Evolutionary conservation across 1,140 invertebrate genomes (phyloP).

Genomic region (Anoplolepis gracilipes): DNA sequence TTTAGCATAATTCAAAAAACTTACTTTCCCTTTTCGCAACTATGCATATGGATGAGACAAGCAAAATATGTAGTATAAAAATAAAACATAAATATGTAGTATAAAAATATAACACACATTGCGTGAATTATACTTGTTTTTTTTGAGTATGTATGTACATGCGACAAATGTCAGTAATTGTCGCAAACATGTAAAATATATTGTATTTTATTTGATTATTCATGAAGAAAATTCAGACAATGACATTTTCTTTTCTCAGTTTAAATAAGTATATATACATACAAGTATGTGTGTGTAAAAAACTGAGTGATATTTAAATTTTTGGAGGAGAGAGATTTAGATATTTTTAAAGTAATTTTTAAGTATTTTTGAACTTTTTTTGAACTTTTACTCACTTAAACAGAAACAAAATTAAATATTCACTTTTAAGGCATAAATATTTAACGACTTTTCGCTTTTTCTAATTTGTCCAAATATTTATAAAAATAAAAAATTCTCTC

Average conservation of each 20-base stretch:
- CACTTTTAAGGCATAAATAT: background rate
- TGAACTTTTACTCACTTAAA: too few relatives aligned
- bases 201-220: too few relatives aligned
- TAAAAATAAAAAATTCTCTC: background rate
- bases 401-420: background rate
- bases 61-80: conserved; percentile 21
- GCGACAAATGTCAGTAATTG: too few relatives aligned
- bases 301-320: too few relatives aligned
- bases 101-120: conserved; percentile 1
- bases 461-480: background rate
- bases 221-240: too few relatives aligned
- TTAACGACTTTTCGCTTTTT: background rate
- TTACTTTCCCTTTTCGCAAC: conserved; percentile 10
- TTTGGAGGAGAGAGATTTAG: too few relatives aligned
- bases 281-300: too few relatives aligned
- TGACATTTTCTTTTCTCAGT: too few relatives aligned
- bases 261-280: too few relatives aligned
- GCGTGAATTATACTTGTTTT: conserved; percentile 4
- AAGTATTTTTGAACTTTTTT: too few relatives aligned
- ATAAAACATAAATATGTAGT: conserved; percentile 6
- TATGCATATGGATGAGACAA: background rate
- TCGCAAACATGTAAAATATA: too few relatives aligned
- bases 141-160: conserved; percentile 12
- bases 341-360: too few relatives aligned
- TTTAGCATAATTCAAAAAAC: background rate